phyloP scores from a whole-genome alignment of 1,140 invertebrate species.

The Drosophila kohkoa region DNA sequence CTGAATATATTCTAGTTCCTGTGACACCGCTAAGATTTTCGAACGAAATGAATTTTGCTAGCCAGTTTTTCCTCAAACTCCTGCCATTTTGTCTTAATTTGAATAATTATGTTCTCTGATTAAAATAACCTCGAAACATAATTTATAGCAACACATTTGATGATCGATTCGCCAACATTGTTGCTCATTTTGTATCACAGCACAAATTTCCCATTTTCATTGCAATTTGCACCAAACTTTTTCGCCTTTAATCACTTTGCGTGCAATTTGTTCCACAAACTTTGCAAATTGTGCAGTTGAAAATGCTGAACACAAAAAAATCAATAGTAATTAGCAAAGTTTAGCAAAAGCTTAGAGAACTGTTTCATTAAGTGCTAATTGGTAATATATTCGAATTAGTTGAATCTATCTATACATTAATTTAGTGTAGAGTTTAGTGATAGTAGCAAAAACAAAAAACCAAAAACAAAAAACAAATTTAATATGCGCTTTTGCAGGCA shows the following conservation, averaged over 20 bases:
- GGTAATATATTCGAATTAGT: neutral
- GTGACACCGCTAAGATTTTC: too few species aligned
- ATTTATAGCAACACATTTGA: too few species aligned
- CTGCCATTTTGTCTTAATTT: too few species aligned
- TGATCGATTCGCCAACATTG: neutral
- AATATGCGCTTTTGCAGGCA: constrained; percentile 36
- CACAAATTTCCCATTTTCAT: neutral
- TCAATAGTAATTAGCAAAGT: constrained; percentile 14
- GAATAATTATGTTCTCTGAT: too few species aligned
- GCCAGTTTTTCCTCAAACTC: too few species aligned
- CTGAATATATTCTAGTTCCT: too few species aligned
- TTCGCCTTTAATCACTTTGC: constrained; percentile 1
- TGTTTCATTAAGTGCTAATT: neutral
- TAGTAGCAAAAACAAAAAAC: too few species aligned
- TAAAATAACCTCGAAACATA: too few species aligned
- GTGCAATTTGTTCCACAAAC: neutral
- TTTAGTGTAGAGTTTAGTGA: neutral
- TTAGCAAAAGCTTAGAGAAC: neutral
- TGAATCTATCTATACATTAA: neutral
- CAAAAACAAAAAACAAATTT: neutral
- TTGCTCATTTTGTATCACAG: neutral
- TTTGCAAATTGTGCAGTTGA: neutral
- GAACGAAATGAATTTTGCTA: too few species aligned
- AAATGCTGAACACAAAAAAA: neutral
- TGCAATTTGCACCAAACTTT: constrained; percentile 3